These are phyloP conservation scores for Silurus meridionalis DNA, from an alignment of 2,113 vertebrate species.

Conservation along the genomic window DNA sequence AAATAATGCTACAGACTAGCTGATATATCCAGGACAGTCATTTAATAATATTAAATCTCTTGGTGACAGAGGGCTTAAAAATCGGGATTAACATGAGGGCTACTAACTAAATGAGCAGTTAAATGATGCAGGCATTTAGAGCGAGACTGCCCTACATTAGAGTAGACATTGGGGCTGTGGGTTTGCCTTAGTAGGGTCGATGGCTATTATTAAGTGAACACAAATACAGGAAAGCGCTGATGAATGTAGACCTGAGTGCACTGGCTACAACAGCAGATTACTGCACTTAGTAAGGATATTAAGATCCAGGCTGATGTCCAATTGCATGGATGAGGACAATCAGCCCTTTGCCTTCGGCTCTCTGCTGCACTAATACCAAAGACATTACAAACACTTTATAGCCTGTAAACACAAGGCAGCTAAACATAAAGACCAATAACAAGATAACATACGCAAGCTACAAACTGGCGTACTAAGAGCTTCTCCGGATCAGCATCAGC, in stretches of 20 bases:
- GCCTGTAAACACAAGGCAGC: background rate
- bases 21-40: constrained; percentile 35
- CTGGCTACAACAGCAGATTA: constrained; percentile 60
- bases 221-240: constrained; percentile 44
- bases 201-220: constrained; percentile 33
- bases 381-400: constrained; percentile 19
- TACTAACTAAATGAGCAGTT: constrained; percentile 24
- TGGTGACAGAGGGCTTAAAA: background rate
- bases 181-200: constrained; percentile 37
- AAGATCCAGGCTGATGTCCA: constrained; percentile 50
- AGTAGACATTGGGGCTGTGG: constrained; percentile 31
- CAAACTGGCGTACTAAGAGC: background rate
- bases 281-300: constrained; percentile 64
- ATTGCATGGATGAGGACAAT: constrained; percentile 38
- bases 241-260: constrained; percentile 35
- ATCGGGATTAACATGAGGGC: constrained; percentile 19
- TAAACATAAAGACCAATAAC: background rate
- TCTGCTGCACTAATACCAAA: constrained; percentile 41
- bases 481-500: background rate
- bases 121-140: constrained; percentile 35
- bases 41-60: constrained; percentile 50
- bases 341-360: constrained; percentile 8
- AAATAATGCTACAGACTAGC: constrained; percentile 2
- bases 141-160: constrained; percentile 44
- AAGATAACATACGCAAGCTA: background rate